Evolutionary conservation across 1,140 invertebrate species (phyloP).

Genomic region (Pararge aegeria): DNA sequence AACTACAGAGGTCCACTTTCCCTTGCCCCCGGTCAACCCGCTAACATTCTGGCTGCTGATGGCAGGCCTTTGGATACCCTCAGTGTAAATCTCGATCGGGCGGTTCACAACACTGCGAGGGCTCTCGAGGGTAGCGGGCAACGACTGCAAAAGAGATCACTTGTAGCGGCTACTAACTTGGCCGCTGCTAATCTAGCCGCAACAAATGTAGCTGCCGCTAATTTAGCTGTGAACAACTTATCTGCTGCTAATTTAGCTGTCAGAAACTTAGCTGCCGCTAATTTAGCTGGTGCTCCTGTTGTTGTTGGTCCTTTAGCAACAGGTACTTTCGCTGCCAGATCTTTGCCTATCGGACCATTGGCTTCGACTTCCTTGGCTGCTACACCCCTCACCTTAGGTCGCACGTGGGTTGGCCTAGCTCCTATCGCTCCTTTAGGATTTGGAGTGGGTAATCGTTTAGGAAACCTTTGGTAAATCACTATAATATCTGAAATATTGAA

Average conservation of each 20-base stretch:
- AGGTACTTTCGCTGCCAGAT: too few relatives aligned
- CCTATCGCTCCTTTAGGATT: neutral
- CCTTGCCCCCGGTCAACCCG: slow-evolving; percentile 52
- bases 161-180: neutral
- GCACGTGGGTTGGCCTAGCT: neutral
- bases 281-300: too few relatives aligned
- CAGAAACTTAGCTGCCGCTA: too few relatives aligned
- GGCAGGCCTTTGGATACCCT: slow-evolving; percentile 58
- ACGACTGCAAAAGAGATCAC: slow-evolving; percentile 16
- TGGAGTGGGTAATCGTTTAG: too few relatives aligned
- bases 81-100: slow-evolving; percentile 67
- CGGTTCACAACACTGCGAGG: slow-evolving; percentile 52
- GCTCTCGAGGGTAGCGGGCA: slow-evolving; percentile 22
- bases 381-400: neutral
- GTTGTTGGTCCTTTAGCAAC: too few relatives aligned
- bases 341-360: too few relatives aligned
- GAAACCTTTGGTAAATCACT: neutral
- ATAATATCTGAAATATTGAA: neutral
- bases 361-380: neutral
- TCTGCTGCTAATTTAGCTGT: too few relatives aligned
- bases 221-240: too few relatives aligned
- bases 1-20: slow-evolving; percentile 61
- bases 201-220: too few relatives aligned
- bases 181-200: too few relatives aligned
- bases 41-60: slow-evolving; percentile 44